Base-by-base conservation (phyloP, 2,797 vertebrate genomes). In the Alosa sapidissima region DNA sequence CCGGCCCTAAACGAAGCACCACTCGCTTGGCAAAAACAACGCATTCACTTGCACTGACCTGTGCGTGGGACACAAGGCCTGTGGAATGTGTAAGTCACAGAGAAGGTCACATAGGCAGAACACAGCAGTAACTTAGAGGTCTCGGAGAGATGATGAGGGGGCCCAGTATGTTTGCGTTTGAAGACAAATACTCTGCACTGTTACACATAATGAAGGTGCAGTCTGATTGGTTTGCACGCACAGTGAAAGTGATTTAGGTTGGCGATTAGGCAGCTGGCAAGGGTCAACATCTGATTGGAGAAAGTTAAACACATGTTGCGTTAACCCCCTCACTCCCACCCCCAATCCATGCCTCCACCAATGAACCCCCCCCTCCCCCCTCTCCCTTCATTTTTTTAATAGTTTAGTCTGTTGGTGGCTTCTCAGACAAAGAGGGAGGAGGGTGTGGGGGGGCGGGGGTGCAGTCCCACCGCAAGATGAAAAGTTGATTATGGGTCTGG, bases 391-490 rank as follows among this genome's bases (percentile, higher is more conserved):
- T 92, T 92, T 92, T 93, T 92, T 89, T 92, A 93, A 92, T 93
- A 93, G 92, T 93, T 93, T 91, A 92, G 94, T 93, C 93, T 94
- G 93, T 93, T 94, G 93, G 93, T 95, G 93, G 93, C 93, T 94
- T 93, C 89, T 89, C 86, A 2, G 28, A 83, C 87, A 65, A 75
- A 60, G 49, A 60, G 55, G 58, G 51, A 2, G 2, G 72, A 7
- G 28, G 86, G 87, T 89, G 84, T 85, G 86, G 90, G 78, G 47
- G 85, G 86, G 10, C 10, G 28, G 9, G 65, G 65, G 81, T 82
- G 68, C 88, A 89, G 91, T 87, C 89, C 85, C 88, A 92, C 94
- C 92, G 93, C 93, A 93, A 94, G 92, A 91, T 94, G 91, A 93
- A 94, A 92, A 91, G 91, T 94, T 95, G 93, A 95, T 94, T 93